Conservation (phyloP, 1,140 invertebrate species). For the Cyrtorhinus lividipennis region DNA sequence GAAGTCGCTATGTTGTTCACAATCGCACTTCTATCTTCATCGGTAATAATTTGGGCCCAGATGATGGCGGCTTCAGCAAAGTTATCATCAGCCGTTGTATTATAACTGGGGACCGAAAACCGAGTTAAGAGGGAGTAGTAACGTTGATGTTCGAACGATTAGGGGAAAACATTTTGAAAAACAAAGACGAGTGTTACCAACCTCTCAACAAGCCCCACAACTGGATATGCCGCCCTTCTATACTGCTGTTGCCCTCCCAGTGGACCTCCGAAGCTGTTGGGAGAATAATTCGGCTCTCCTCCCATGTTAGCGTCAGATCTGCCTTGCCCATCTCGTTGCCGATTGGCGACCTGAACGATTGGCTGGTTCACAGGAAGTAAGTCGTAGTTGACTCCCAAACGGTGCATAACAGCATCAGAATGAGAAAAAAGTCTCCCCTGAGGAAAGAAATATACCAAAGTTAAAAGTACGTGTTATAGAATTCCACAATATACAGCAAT, state of each 20-base stretch:
- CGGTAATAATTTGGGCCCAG: slow-evolving; percentile 61
- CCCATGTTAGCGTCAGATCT: slow-evolving; percentile 43
- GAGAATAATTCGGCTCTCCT: slow-evolving; percentile 83
- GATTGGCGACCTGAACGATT: slow-evolving; percentile 40
- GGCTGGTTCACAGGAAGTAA: slow-evolving; percentile 91
- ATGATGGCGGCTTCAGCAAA: slow-evolving; percentile 69
- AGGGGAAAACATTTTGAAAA: no score
- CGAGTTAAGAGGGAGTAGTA: not conserved
- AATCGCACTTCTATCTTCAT: slow-evolving; percentile 49
- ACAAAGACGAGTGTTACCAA: no score
- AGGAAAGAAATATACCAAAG: no score
- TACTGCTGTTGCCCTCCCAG: slow-evolving; percentile 25
- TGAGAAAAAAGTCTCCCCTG: slow-evolving; percentile 75
- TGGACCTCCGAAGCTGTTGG: slow-evolving; percentile 83
- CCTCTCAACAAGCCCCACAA: slow-evolving; percentile 1
- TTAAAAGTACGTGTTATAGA: no score
- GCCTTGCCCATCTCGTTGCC: slow-evolving; percentile 72
- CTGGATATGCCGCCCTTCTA: not conserved
- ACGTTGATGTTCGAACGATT: no score
- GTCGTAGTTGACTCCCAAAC: slow-evolving; percentile 79
- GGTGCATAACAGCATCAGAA: slow-evolving; percentile 81
- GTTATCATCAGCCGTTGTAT: slow-evolving; percentile 75
- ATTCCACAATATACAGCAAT: no score
- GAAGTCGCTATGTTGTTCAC: slow-evolving; percentile 65
- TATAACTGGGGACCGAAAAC: slow-evolving; percentile 39